Base-by-base conservation (phyloP, 2,797 vertebrate species). In the Falco columbarius region DNA sequence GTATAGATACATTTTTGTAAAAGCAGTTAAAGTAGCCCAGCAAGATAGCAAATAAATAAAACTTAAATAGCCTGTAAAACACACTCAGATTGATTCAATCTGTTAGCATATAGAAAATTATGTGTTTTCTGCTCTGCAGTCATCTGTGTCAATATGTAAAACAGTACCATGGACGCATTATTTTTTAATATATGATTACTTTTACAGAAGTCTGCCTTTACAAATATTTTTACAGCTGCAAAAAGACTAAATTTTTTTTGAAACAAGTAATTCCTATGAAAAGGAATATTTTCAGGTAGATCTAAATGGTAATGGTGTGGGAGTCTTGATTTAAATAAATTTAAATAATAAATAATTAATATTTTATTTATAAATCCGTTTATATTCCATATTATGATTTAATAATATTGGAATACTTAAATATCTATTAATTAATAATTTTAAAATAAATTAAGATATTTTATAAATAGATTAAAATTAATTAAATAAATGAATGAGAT, bases 171-270 rank as follows among this genome's bases (percentile, higher is more conserved):
- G 68, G 32, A 30, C 49, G 5, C 6, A 80, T 7, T 29, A 26
- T 62, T 86, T 82, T 62, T 47, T 29, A 6, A 42, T 68, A 47
- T 44, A 24, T 0, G 0, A 14, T 66, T 61, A 76, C 18, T 49
- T 74, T 76, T n/a, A 89, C 42, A 91, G 6, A 3, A 68, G 40
- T 66, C n/a, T 86, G 6, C n/a, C 34, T 77, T 85, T 65, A 70
- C 6, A 70, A 71, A 19, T 30, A 14, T 51, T 90, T 95, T 95
- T 90, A 93, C 75, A 93, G 68, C 80, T 96, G 61, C n/a, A 79
- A 61, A 71, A 46, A 94, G 65, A 24, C 51, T 96, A 89, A 5
- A 10, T 13, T 40, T 47, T 58, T 96, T 92, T 76, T 32, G n/a
- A 88, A 91, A 49, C 12, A 58, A 74, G 14, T 55, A 36, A 34